These are phyloP conservation scores for Cantharis rustica DNA, from an alignment of 2,888 invertebrate genomes.

Conservation along the genomic window DNA sequence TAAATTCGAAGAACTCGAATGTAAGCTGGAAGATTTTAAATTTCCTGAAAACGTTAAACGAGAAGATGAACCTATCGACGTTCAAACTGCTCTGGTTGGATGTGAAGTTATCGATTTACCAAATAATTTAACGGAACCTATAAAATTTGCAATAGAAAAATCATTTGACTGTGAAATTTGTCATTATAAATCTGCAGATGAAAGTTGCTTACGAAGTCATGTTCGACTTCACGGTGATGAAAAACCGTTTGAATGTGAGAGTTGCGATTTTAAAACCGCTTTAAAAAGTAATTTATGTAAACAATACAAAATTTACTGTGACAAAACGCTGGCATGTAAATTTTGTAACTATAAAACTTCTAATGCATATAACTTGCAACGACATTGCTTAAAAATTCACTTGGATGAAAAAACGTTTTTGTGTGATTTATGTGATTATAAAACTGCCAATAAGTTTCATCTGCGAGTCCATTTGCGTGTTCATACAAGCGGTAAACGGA, in stretches of 20 bases:
- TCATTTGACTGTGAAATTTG: not conserved
- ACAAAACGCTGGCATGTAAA: no score
- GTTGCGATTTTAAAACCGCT: not conserved
- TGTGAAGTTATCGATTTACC: not conserved
- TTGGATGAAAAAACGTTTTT: no score
- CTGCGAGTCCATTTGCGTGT: no score
- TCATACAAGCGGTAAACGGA: no score
- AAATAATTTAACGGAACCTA: not conserved
- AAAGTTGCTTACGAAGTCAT: not conserved
- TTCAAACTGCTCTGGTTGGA: not conserved
- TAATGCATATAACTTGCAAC: no score
- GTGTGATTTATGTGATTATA: no score
- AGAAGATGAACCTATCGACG: not conserved
- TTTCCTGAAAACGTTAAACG: not conserved
- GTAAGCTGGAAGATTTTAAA: not conserved
- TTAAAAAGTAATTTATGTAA: no score
- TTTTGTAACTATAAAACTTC: no score
- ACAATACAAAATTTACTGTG: no score
- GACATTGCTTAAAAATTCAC: no score
- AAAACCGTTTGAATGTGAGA: not conserved
- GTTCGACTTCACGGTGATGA: not conserved
- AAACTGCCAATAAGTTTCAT: no score
- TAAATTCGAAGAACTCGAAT: not conserved
- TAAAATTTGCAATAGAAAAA: not conserved
- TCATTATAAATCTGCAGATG: not conserved